These are phyloP conservation scores for Andrena camellia DNA, from an alignment of 2,888 invertebrate genomes.

Conservation along the genomic window DNA sequence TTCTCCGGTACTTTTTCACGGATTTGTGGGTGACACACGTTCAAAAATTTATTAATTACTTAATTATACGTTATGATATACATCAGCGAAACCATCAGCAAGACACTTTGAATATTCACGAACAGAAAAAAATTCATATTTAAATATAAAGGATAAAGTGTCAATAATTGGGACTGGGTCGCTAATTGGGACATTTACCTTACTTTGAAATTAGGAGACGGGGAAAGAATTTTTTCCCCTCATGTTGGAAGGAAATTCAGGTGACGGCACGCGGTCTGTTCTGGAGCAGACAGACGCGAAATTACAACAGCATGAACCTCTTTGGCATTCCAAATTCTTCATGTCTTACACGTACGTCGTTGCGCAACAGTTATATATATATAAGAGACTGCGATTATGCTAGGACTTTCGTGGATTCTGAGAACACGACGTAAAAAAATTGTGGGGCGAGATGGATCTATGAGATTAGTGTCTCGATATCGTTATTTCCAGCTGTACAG, in stretches of 20 bases:
- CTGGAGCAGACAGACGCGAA: slow-evolving; percentile 20
- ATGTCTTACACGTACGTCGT: slow-evolving; percentile 30
- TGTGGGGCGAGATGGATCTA: slow-evolving; percentile 15
- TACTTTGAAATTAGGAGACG: too few relatives aligned
- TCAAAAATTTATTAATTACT: too few relatives aligned
- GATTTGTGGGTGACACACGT: too few relatives aligned
- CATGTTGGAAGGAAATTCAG: slow-evolving; percentile 23
- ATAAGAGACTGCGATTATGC: slow-evolving; percentile 34
- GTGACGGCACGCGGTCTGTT: slow-evolving; percentile 42
- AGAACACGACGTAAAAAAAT: slow-evolving; percentile 31
- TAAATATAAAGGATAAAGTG: too few relatives aligned
- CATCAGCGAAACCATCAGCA: too few relatives aligned
- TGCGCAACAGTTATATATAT: slow-evolving; percentile 50
- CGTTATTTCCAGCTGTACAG: slow-evolving; percentile 4
- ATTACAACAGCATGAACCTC: slow-evolving; percentile 41
- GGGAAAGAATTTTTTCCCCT: background rate
- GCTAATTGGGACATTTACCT: too few relatives aligned
- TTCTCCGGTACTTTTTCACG: too few relatives aligned
- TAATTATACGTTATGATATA: too few relatives aligned
- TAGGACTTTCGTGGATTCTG: slow-evolving; percentile 51
- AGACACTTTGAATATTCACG: too few relatives aligned
- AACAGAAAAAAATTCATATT: too few relatives aligned
- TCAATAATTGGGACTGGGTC: too few relatives aligned
- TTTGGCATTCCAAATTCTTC: slow-evolving; percentile 57
- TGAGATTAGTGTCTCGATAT: slow-evolving; percentile 7